Conservation (phyloP, 35 echinoderm and acorn worm genomes). For the Lytechinus variegatus region DNA sequence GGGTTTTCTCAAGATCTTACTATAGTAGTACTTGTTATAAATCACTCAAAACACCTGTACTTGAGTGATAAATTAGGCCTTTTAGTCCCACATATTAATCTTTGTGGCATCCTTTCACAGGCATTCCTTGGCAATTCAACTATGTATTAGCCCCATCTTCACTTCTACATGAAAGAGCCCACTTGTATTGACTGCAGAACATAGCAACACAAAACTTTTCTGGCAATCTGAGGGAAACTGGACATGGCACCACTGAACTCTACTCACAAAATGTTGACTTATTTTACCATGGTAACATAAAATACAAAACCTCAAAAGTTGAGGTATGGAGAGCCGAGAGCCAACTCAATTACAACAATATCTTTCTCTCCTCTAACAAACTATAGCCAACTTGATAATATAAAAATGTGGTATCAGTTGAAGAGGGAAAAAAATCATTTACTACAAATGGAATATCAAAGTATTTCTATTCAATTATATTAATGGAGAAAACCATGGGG, state of each 20-base stretch:
- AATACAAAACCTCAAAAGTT: neutral
- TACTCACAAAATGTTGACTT: neutral
- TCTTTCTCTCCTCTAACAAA: neutral
- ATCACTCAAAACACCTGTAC: neutral
- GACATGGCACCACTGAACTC: slow-evolving; percentile 26
- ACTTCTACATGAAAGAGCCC: neutral
- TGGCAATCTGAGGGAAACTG: slow-evolving; percentile 43
- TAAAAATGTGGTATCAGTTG: neutral
- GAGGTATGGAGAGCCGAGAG: neutral
- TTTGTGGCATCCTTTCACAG: neutral
- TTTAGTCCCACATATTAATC: slow-evolving; percentile 19
- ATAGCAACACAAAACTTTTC: slow-evolving; percentile 36
- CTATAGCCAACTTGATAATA: neutral
- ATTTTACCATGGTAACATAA: neutral
- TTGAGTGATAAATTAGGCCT: neutral
- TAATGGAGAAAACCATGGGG: neutral
- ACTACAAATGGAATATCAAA: no score
- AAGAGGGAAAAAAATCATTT: neutral
- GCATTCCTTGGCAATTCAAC: neutral
- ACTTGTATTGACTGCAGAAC: neutral
- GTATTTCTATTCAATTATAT: no score
- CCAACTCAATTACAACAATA: neutral
- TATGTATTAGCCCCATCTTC: neutral
- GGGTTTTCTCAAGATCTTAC: neutral
- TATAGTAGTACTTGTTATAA: neutral